phyloP scores from a whole-genome alignment of 2,797 vertebrate species.

The Australoheros facetus region DNA sequence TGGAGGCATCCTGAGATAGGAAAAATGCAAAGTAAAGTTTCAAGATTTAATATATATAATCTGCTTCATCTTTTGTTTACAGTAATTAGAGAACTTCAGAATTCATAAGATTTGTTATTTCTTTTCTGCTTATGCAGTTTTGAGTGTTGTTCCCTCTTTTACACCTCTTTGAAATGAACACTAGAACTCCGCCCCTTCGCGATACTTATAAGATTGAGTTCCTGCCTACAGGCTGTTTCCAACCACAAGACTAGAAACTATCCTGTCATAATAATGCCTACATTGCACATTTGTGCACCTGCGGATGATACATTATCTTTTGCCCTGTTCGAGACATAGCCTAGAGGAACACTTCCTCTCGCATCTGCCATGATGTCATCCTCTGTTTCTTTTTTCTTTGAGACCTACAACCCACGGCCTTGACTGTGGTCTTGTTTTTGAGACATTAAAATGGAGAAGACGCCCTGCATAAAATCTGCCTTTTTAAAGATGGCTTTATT shows the following conservation, averaged over 20 bases:
- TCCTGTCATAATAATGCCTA: constrained; percentile 47
- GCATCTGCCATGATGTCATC: constrained; percentile 75
- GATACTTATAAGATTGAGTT: constrained; percentile 60
- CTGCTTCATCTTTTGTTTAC: background rate
- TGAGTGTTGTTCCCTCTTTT: constrained; percentile 6
- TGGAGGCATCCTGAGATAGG: constrained; percentile 28
- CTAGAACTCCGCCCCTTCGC: constrained; percentile 39
- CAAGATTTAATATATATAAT: background rate
- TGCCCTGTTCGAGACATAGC: constrained; percentile 53
- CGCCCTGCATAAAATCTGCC: background rate
- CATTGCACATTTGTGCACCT: constrained; percentile 66
- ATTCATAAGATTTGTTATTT: background rate
- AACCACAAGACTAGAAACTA: constrained; percentile 58
- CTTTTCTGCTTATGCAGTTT: constrained; percentile 10
- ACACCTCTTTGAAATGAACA: constrained; percentile 42
- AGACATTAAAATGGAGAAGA: constrained; percentile 14
- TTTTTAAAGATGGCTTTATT: constrained; percentile 30
- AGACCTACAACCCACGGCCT: constrained; percentile 16
- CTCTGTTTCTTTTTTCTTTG: constrained; percentile 17
- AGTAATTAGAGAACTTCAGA: background rate
- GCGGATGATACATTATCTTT: constrained; percentile 66
- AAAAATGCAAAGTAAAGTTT: constrained; percentile 26
- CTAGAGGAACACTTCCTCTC: constrained; percentile 50
- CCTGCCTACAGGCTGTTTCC: constrained; percentile 63
- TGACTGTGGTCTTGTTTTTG: constrained; percentile 5